These are phyloP conservation scores for Eupithecia tripunctaria DNA, from an alignment of 2,888 invertebrate genomes.

Conservation along the genomic window DNA sequence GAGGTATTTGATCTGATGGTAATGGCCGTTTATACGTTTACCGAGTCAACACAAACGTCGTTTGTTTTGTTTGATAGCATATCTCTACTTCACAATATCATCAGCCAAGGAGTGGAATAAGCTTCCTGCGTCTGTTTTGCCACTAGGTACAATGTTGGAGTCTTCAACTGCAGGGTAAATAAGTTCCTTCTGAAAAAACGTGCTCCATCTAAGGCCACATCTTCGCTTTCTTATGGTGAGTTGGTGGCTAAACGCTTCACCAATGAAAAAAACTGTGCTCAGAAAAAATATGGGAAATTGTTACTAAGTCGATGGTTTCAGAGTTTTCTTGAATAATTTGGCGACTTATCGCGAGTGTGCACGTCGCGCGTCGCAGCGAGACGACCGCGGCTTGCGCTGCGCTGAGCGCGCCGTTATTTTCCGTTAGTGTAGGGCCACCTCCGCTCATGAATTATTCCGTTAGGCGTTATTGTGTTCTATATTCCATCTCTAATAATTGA, in stretches of 20 bases:
- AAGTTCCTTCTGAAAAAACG: too few relatives aligned
- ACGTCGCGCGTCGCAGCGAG: conserved; percentile 11
- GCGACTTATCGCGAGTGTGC: neutral
- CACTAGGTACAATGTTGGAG: too few relatives aligned
- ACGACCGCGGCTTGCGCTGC: conserved; percentile 40
- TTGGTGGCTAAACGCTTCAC: too few relatives aligned
- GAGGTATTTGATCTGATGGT: neutral
- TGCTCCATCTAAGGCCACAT: too few relatives aligned
- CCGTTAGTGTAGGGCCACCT: conserved; percentile 51
- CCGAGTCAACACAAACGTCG: neutral
- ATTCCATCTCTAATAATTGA: conserved; percentile 52
- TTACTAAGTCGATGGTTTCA: too few relatives aligned
- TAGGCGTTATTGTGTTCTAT: conserved; percentile 51
- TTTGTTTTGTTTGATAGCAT: neutral
- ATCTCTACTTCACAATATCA: too few relatives aligned
- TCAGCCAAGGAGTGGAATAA: too few relatives aligned
- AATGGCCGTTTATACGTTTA: neutral
- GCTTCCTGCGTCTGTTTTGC: too few relatives aligned
- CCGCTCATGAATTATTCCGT: conserved; percentile 53
- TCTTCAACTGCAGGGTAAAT: too few relatives aligned
- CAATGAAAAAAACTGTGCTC: too few relatives aligned
- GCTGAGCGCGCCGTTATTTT: conserved; percentile 53
- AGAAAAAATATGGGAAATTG: neutral
- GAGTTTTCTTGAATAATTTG: neutral
- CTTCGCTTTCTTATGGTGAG: too few relatives aligned